Conservation (phyloP, 1,140 invertebrate species). For the Drosophila guanche region DNA sequence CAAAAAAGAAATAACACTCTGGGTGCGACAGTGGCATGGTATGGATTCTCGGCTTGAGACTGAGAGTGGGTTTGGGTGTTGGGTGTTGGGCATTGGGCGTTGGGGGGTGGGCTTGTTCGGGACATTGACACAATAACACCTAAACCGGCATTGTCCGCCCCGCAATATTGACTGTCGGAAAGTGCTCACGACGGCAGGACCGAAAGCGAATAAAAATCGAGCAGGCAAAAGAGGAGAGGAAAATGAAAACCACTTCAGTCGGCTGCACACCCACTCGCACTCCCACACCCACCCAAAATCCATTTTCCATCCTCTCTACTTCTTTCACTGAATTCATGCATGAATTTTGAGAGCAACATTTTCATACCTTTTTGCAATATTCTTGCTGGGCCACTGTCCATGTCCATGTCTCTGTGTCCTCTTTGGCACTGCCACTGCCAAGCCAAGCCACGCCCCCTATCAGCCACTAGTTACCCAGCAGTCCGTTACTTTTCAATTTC, state of each 20-base stretch:
- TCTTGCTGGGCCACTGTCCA: conserved; percentile 25
- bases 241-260: conserved; percentile 46
- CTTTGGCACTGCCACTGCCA: background rate
- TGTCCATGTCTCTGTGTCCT: background rate
- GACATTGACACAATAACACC: conserved; percentile 81
- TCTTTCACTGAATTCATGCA: conserved; percentile 68
- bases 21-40: conserved; percentile 1
- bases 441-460: background rate
- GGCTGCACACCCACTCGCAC: background rate
- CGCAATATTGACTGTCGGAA: conserved; percentile 79
- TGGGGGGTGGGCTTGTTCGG: conserved; percentile 25
- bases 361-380: conserved; percentile 78
- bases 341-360: conserved; percentile 74
- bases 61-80: conserved; percentile 6
- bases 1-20: conserved; percentile 57
- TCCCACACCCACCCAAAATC: conserved; percentile 16
- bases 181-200: conserved; percentile 71
- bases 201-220: conserved; percentile 11
- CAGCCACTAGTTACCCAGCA: conserved; percentile 27
- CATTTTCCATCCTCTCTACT: conserved; percentile 22
- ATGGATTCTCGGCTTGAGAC: conserved; percentile 12
- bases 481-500: conserved; percentile 80
- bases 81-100: conserved; percentile 3
- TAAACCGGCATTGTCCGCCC: conserved; percentile 78
- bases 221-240: conserved; percentile 11